Evolutionary conservation across 2,113 vertebrate species (phyloP).

Genomic region (Platycercus adscitus): DNA sequence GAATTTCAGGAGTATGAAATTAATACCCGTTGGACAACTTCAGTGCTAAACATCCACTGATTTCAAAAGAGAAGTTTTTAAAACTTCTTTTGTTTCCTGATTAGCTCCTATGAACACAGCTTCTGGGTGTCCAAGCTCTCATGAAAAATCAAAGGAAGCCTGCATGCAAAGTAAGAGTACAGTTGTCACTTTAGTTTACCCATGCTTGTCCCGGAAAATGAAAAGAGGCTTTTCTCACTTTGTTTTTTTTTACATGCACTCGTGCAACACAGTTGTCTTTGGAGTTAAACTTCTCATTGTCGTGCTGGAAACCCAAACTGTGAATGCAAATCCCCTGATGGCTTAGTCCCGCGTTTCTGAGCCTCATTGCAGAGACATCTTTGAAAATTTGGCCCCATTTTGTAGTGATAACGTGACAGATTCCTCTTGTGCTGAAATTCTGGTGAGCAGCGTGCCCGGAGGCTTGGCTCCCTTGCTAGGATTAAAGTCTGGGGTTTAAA

Average conservation of each 20-base stretch:
- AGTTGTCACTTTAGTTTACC: constrained; percentile 50
- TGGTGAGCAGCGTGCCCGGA: neutral
- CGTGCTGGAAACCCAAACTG: constrained; percentile 5
- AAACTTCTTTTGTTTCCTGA: neutral
- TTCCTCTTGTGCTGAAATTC: constrained; percentile 12
- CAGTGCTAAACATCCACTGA: neutral
- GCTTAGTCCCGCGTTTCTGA: neutral
- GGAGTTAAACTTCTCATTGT: constrained; percentile 40
- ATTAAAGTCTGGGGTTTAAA: constrained; percentile 9
- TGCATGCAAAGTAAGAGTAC: neutral
- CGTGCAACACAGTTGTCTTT: neutral
- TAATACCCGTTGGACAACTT: neutral
- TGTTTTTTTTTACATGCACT: neutral
- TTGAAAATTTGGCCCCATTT: constrained; percentile 35
- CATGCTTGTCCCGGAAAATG: constrained; percentile 12
- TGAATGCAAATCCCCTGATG: constrained; percentile 9
- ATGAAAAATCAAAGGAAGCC: neutral
- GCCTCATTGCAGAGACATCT: neutral
- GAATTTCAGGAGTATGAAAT: neutral
- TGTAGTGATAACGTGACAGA: neutral
- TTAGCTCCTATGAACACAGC: neutral
- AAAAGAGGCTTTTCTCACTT: constrained; percentile 44
- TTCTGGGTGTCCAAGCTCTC: constrained; percentile 13
- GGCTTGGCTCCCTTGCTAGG: constrained; percentile 24
- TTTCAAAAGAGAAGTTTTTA: neutral